Base-by-base conservation (phyloP, 2,113 vertebrate species). In the Rhinogobius similis region DNA sequence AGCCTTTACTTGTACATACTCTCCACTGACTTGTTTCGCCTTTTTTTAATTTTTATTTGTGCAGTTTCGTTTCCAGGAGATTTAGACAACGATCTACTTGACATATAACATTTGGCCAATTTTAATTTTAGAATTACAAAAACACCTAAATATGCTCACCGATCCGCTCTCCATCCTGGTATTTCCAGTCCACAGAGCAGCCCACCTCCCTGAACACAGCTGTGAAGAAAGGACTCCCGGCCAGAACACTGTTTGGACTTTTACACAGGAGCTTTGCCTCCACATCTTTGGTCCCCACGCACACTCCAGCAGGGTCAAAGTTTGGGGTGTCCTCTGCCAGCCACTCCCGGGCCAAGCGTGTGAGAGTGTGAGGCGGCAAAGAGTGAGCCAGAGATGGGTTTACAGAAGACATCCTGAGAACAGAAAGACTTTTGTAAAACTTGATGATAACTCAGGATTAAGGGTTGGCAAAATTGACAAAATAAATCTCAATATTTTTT, bases 151-250 rank as follows among this genome's bases (percentile, higher is more conserved):
- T 50, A 39, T 9, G 2, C 77, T 16, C 65, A 92, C 91, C 91
- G 1, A 90, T 71, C 27, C 74, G 61, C 9, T 63, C 62, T 7
- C 95, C 95, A 38, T 96, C 95, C 0, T 79, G 82, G 27, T 87
- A 67, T 4, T 88, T 29, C 95, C 95, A 96, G 23, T 93, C 86
- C 63, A 96, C 94, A 0, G 79, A 86, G 82, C 95, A 96, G 75
- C 89, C 89, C 13, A 94, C 83, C 41, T 91, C 93, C 2, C 85
- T 72, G 73, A 95, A 95, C 75, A 96, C 82, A 0, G 95, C 94
- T 0, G 92, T 91, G 16, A 95, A 95, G 86, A 96, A 96, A 3
- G 94, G 94, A 21, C 86, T 79, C 20, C 95, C 95, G 0, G 95
- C 95, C 72, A 96, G 79, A 3, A 94, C 14, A 10, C 88, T 91